Conservation (phyloP, 2,113 vertebrate genomes). For the Mandrillus leucophaeus region DNA sequence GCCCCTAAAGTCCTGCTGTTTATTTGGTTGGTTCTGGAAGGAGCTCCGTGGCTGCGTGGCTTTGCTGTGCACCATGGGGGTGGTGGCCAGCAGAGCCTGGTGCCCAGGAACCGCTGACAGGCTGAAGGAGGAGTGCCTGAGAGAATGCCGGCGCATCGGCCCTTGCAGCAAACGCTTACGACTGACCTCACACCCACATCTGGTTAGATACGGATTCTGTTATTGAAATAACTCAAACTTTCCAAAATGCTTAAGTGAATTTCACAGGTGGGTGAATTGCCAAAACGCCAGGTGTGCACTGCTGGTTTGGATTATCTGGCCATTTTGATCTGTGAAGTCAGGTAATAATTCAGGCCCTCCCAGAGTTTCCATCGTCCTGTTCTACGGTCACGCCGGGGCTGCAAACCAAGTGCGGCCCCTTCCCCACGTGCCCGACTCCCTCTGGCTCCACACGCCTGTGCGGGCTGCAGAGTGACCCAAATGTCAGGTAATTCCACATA, state of each 20-base stretch:
- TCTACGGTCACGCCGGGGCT: not conserved
- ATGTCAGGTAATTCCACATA: accelerated
- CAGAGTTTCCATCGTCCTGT: not conserved
- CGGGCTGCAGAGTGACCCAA: not conserved
- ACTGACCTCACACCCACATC: not conserved
- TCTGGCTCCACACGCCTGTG: not conserved
- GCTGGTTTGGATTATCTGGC: not conserved
- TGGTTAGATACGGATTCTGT: not conserved
- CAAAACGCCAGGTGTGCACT: not conserved
- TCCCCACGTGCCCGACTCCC: accelerated
- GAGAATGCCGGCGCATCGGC: not conserved
- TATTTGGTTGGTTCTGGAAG: not conserved
- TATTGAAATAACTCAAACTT: not conserved
- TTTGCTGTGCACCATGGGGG: not conserved
- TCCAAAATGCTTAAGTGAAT: not conserved
- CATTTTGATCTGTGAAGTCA: not conserved
- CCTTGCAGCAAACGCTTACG: not conserved
- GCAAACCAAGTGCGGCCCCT: too few species aligned
- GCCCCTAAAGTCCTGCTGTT: not conserved
- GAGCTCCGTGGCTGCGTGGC: not conserved
- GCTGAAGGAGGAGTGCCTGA: not conserved
- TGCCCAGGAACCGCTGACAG: not conserved
- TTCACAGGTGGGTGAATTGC: not conserved
- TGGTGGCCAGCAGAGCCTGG: not conserved
- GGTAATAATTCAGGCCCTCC: not conserved